Evolutionary conservation across 2,113 vertebrate species (phyloP), one percentile per base, ranked within the genome.

Genomic region (Oryzias melastigma): DNA sequence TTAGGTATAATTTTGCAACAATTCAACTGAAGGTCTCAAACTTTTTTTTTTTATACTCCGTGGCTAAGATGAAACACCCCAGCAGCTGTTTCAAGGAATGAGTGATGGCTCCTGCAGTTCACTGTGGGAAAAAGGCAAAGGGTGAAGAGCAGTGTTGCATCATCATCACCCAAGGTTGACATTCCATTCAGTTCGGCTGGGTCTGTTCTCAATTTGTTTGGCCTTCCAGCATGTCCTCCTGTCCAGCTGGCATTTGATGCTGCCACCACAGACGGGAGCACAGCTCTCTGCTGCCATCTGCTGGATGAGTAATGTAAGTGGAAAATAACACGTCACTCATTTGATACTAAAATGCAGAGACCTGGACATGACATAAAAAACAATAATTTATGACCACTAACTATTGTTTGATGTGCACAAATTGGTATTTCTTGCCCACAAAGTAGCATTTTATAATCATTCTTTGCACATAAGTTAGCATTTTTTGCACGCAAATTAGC

Each of bases 1-100:
- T 35, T 2, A 12, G 35, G 8, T 35, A 35, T 35, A 10, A 35
- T 35, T 35, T 35, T 35, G 7, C 29, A 35, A 12, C 10, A 35
- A 12, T 12, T 12, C 35, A 35, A 12, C 8, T 35, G 35, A 35
- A 35, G 35, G 10, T 35, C 8, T 35, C 35, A 12, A 12, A 12
- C 2, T 12, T 35, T 8, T 10, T 6, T 29, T 10, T 35, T 35
- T 35, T 10, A 35, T 10, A 35, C 29, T 35, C 8, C 29, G 4
- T 22, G 48, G 57, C 0, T 47, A 44, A 68, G 50, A 71, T 62
- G 58, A 41, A 16, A 25, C 49, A 58, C 18, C 42, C 29, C 15
- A 58, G 64, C 83, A 87, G 81, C 83, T 87, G 85, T 73, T 80
- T 25, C 8, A 15, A 8, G n/a, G 60, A 65, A 58, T 65, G 66